These are phyloP conservation scores for Sinocyclocheilus grahami DNA, from an alignment of 2,113 vertebrate genomes.

Conservation along the genomic window DNA sequence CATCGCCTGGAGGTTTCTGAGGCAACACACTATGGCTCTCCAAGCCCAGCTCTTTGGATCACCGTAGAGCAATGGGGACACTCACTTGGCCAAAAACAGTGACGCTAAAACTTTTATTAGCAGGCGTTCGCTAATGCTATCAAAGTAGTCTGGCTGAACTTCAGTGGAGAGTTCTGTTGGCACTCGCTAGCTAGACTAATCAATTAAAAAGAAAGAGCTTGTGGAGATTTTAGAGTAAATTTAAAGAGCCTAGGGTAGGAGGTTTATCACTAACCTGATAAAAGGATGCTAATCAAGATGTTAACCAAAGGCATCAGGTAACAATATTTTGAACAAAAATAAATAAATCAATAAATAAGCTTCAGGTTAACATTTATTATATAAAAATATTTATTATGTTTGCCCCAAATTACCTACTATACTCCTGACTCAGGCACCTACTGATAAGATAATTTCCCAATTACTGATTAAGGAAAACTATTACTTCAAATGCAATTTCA, in stretches of 20 bases:
- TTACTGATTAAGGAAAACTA: neutral
- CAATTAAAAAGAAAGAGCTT: conserved; percentile 17
- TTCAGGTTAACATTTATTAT: too few relatives aligned
- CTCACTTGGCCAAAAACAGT: conserved; percentile 38
- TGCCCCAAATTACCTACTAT: too few relatives aligned
- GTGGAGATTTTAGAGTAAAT: conserved; percentile 13
- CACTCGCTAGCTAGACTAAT: conserved; percentile 19
- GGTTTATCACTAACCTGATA: conserved; percentile 8
- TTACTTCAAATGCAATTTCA: neutral
- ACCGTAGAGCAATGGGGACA: conserved; percentile 19
- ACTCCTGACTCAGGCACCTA: too few relatives aligned
- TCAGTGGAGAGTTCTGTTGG: conserved; percentile 27
- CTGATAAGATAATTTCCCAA: neutral
- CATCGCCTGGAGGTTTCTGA: conserved; percentile 75
- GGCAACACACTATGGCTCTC: conserved; percentile 67
- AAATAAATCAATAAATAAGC: too few relatives aligned
- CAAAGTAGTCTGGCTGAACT: conserved; percentile 44
- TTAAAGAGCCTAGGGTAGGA: neutral
- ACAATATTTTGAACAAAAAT: too few relatives aligned
- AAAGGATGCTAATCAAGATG: neutral
- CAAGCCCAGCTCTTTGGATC: conserved; percentile 48
- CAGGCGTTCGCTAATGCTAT: conserved; percentile 34
- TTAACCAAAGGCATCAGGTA: neutral
- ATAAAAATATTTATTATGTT: too few relatives aligned
- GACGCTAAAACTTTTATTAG: conserved; percentile 44